Conservation (phyloP, 1,140 invertebrate species). For the Teleopsis dalmanni region DNA sequence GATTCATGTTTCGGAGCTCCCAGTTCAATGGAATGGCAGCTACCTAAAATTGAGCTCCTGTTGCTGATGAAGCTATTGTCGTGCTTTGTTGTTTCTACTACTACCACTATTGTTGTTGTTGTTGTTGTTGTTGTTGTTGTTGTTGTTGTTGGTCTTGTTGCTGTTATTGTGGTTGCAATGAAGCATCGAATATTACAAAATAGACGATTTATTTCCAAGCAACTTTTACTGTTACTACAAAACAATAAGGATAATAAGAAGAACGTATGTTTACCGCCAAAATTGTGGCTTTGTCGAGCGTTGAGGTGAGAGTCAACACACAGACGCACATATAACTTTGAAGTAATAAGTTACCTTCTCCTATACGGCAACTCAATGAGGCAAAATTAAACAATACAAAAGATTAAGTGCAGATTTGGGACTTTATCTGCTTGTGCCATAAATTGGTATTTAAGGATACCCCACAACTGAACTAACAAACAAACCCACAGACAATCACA, state of each 20-base stretch:
- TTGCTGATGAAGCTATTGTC: background rate
- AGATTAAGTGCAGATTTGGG: slow-evolving; percentile 45
- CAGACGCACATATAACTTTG: too few relatives aligned
- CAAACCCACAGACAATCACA: too few relatives aligned
- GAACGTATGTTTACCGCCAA: background rate
- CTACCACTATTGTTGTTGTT: slow-evolving; percentile 1
- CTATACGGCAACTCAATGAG: slow-evolving; percentile 43
- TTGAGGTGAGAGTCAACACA: too few relatives aligned
- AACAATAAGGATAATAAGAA: background rate
- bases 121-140: background rate
- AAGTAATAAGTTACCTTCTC: too few relatives aligned
- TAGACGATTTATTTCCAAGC: slow-evolving; percentile 23
- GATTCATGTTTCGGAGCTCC: background rate
- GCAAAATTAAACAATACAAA: slow-evolving; percentile 45
- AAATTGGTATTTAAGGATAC: slow-evolving; percentile 45
- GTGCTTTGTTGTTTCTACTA: background rate
- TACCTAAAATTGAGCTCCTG: slow-evolving; percentile 5
- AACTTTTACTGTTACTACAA: too few relatives aligned
- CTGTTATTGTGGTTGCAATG: slow-evolving; percentile 28
- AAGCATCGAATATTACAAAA: slow-evolving; percentile 34
- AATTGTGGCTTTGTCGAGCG: slow-evolving; percentile 9
- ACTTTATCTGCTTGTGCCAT: slow-evolving; percentile 45
- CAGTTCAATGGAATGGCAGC: background rate
- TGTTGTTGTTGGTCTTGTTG: slow-evolving; percentile 16
- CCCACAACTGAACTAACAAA: slow-evolving; percentile 27